A percentile compares a stretch with the other conserved stretches of the same genome.
Conservation (phyloP, 2,797 vertebrate species). For the Acrossocheilus fasciatus region DNA sequence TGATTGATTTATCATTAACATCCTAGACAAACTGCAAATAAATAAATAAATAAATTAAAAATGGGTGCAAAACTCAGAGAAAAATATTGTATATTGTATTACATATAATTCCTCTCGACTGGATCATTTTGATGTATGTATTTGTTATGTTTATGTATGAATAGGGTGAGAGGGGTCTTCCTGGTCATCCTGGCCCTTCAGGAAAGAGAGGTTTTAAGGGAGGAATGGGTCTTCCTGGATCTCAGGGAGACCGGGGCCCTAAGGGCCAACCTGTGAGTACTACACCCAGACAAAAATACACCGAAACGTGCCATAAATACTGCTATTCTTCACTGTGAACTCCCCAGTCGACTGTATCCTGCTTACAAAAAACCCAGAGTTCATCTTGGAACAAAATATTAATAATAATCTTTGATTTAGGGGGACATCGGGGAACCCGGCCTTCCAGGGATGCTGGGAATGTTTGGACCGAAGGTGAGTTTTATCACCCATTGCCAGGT, state of each 20-base stretch:
- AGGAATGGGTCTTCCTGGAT: constrained; percentile 89
- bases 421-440: constrained; percentile 91
- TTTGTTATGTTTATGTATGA: constrained; percentile 4
- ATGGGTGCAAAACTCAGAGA: not conserved
- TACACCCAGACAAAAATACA: not conserved
- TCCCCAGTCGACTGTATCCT: not conserved
- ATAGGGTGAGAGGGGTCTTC: constrained; percentile 90
- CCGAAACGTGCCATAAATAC: not conserved
- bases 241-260: constrained; percentile 84
- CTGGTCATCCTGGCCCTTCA: constrained; percentile 85
- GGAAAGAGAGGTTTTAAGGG: constrained; percentile 92
- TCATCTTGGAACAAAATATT: constrained; percentile 8
- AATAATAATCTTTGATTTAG: constrained; percentile 70
- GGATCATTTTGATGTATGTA: not conserved
- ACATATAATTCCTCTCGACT: not conserved
- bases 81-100: not conserved
- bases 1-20: not conserved
- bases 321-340: not conserved
- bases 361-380: not conserved
- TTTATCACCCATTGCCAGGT: not conserved
- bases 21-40: not conserved
- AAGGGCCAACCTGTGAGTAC: constrained; percentile 93
- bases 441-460: constrained; percentile 91
- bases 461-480: constrained; percentile 94
- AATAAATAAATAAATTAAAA: not conserved